A percentile compares a stretch with the other conserved stretches of the same genome.
phyloP scores from a whole-genome alignment of 2,888 invertebrate species.

The Agapostemon virescens region DNA sequence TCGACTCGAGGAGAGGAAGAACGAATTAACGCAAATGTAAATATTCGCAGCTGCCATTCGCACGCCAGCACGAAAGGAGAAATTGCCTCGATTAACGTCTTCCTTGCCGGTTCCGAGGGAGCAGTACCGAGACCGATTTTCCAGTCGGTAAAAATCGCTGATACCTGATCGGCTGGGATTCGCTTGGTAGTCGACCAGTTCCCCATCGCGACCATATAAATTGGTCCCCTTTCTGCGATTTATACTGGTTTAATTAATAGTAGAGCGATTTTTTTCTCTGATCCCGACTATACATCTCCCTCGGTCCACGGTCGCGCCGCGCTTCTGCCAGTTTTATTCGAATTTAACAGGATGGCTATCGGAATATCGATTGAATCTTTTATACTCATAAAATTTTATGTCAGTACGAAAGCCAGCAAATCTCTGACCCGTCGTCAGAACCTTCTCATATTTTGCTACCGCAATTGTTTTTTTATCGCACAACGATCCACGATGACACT shows the following conservation, averaged over 20 bases:
- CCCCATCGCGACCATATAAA: background rate
- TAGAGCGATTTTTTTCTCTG: background rate
- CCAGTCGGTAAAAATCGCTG: slow-evolving; percentile 26
- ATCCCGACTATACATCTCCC: background rate
- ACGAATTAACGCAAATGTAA: slow-evolving; percentile 56
- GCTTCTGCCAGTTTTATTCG: slow-evolving; percentile 19
- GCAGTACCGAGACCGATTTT: slow-evolving; percentile 23
- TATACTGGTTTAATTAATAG: slow-evolving; percentile 23
- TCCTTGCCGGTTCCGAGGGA: slow-evolving; percentile 18
- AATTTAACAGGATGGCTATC: slow-evolving; percentile 20
- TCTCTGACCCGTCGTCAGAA: background rate
- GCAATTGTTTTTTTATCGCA: slow-evolving; percentile 22
- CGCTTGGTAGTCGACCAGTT: slow-evolving; percentile 17
- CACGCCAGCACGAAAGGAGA: slow-evolving; percentile 28
- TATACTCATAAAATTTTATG: slow-evolving; percentile 41
- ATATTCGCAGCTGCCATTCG: slow-evolving; percentile 46
- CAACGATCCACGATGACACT: background rate
- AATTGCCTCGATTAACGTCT: slow-evolving; percentile 56
- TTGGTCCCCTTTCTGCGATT: background rate
- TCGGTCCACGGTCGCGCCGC: background rate
- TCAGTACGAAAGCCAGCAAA: background rate
- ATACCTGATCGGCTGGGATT: slow-evolving; percentile 23
- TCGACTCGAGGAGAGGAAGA: slow-evolving; percentile 13
- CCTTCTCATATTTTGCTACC: slow-evolving; percentile 6
- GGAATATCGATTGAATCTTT: slow-evolving; percentile 31